Percentiles rank a stretch among this genome's conserved stretches.
These are phyloP conservation scores for Brienomyrus brachyistius DNA, from an alignment of 2,113 vertebrate genomes.

Conservation along the genomic window DNA sequence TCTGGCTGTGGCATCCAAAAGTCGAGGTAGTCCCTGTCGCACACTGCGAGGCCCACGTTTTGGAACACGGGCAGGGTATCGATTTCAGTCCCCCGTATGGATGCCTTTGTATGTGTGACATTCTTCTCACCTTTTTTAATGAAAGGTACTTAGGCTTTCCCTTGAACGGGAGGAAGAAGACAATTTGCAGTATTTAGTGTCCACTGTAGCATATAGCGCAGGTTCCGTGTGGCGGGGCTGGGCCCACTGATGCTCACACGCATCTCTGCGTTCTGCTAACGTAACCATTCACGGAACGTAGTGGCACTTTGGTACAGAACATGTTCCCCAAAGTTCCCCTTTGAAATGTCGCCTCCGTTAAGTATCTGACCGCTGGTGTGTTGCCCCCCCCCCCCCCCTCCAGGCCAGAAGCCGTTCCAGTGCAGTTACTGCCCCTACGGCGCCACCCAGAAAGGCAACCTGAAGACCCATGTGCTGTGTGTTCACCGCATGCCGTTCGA, in stretches of 20 bases:
- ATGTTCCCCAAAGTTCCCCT: neutral
- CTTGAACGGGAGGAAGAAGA: constrained; percentile 44
- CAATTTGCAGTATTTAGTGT: constrained; percentile 60
- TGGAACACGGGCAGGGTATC: neutral
- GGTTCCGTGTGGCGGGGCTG: too few relatives aligned
- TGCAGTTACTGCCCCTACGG: constrained; percentile 88
- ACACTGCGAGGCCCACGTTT: neutral
- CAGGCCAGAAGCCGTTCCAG: constrained; percentile 84
- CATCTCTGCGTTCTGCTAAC: neutral
- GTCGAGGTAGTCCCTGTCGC: neutral
- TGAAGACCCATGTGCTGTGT: constrained; percentile 91
- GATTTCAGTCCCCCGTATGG: neutral
- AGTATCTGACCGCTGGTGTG: neutral
- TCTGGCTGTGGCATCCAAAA: neutral
- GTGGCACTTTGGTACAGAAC: neutral
- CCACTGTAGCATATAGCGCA: constrained; percentile 33
- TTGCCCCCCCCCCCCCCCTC: neutral
- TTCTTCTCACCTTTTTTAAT: neutral
- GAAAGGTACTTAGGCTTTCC: constrained; percentile 60
- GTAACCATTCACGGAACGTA: neutral
- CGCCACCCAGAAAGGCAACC: constrained; percentile 93
- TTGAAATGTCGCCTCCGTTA: neutral
- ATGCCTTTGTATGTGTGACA: neutral
- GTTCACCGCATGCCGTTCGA: constrained; percentile 95
- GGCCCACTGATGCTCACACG: neutral